Percentiles rank a stretch among this genome's conserved stretches.
Evolutionary conservation across 2,888 invertebrate species (phyloP).

Genomic region (Tetropium fuscum): DNA sequence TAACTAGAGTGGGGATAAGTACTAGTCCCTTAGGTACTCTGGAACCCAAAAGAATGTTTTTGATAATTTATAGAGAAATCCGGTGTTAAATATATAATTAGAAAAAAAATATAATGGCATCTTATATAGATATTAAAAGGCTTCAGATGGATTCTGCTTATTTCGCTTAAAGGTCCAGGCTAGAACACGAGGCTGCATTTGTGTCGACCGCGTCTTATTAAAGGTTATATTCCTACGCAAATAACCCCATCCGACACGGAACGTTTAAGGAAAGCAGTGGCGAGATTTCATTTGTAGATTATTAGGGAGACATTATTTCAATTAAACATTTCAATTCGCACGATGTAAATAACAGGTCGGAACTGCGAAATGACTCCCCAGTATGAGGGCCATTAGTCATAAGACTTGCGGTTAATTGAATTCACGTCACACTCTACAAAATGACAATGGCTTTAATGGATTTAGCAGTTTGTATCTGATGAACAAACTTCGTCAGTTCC

Average conservation of each 20-base stretch:
- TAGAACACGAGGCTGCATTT: background rate
- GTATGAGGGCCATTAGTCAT: constrained; percentile 22
- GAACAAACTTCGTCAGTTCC: constrained; percentile 31
- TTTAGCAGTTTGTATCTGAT: constrained; percentile 31
- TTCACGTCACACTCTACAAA: constrained; percentile 19
- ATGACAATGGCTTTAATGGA: constrained; percentile 32
- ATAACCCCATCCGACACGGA: background rate
- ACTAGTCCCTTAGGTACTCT: too few species aligned
- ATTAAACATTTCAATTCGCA: constrained; percentile 9
- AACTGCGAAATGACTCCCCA: constrained; percentile 8
- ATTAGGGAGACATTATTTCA: constrained; percentile 15
- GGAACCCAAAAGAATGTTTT: too few species aligned
- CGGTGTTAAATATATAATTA: too few species aligned
- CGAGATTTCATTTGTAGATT: background rate
- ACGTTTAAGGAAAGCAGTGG: constrained; percentile 1
- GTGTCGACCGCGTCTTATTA: background rate
- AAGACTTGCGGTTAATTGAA: constrained; percentile 30
- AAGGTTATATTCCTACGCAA: background rate
- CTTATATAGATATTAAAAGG: too few species aligned
- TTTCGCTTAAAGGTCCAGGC: too few species aligned
- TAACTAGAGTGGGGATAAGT: too few species aligned
- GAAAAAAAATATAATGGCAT: too few species aligned
- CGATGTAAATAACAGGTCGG: constrained; percentile 9
- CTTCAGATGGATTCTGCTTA: too few species aligned
- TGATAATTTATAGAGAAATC: too few species aligned